A percentile compares a stretch with the other conserved stretches of the same genome.
phyloP scores from a whole-genome alignment of 2,888 invertebrate genomes.

The Yponomeuta sedellus region DNA sequence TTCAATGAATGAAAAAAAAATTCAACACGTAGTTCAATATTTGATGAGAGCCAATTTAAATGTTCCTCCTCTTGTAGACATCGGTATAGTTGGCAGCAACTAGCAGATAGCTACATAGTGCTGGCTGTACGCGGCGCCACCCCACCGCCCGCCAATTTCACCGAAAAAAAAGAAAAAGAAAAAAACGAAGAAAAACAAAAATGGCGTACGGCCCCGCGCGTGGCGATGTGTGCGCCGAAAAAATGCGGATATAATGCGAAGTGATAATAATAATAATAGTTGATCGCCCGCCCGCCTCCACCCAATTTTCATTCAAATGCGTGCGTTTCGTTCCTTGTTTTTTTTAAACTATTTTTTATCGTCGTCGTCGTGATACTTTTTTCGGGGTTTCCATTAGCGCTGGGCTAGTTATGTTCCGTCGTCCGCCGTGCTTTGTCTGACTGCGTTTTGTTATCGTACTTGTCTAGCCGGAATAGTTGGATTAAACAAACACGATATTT shows the following conservation, averaged over 20 bases:
- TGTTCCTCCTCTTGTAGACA: constrained; percentile 76
- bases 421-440: constrained; percentile 39
- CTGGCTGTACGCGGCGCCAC: constrained; percentile 48
- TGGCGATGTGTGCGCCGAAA: constrained; percentile 65
- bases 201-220: constrained; percentile 44
- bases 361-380: constrained; percentile 50
- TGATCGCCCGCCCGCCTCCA: constrained; percentile 59
- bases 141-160: constrained; percentile 49
- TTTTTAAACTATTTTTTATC: constrained; percentile 61
- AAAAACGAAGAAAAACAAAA: constrained; percentile 68
- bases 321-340: constrained; percentile 38
- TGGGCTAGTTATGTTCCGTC: constrained; percentile 50
- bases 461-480: constrained; percentile 33
- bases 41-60: constrained; percentile 76
- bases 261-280: constrained; percentile 76
- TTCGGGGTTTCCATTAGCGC: constrained; percentile 72
- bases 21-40: constrained; percentile 72
- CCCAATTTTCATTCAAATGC: constrained; percentile 75
- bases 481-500: constrained; percentile 17
- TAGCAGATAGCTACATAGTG: constrained; percentile 43
- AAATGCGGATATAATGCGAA: constrained; percentile 74
- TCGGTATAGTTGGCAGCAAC: constrained; percentile 64
- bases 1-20: constrained; percentile 68
- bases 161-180: constrained; percentile 59
- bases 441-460: constrained; percentile 32